Base-by-base conservation (phyloP, 1,140 invertebrate species). In the Druon quercuslanigerum region DNA sequence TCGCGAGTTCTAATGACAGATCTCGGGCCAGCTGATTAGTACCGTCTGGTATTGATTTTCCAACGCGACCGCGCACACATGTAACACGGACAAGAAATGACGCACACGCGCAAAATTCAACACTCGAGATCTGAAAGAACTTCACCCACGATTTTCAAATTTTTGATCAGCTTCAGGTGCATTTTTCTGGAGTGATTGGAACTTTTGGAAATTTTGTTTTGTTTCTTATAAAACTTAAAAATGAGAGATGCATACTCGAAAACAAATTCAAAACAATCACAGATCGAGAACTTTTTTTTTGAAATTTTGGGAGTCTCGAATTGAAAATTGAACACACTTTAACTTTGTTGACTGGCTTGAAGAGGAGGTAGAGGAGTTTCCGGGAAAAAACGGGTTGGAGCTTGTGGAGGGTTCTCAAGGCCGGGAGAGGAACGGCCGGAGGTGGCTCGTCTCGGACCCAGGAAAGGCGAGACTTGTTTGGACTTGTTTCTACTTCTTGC, bases 391-490 rank as follows among this genome's bases (percentile, higher is more conserved):
- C 50, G 52, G 46, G 72, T 56, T 54, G 14, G 66, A 40, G 72
- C 66, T 17, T 52, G 57, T 57, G 78, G 83, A 79, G 72, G 71
- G 66, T 25, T 70, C 82, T 87, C 85, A 87, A 87, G 86, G 86
- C 81, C 85, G 84, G 79, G 84, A 86, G 85, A 86, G 84, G 85
- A 87, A 85, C 82, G 85, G 82, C 85, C 84, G 76, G 83, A 74
- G 81, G 75, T 73, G 78, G 79, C 79, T 74, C 78, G 66, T 51
- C 14, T 40, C 72, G 16, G 54, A 14, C 25, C 60, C 14, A 25
- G 57, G 72, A 73, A 46, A 52, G 25, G 74, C 60, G 73, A 81
- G 46, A 57, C 70, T 46, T 25, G 19, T 70, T 19, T 33, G 60
- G 72, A 3, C 20, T 13, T 51, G 8, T 56, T 19, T 50, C 13